Base-by-base conservation (phyloP, 2,113 vertebrate genomes). In the Bubalus kerabau region DNA sequence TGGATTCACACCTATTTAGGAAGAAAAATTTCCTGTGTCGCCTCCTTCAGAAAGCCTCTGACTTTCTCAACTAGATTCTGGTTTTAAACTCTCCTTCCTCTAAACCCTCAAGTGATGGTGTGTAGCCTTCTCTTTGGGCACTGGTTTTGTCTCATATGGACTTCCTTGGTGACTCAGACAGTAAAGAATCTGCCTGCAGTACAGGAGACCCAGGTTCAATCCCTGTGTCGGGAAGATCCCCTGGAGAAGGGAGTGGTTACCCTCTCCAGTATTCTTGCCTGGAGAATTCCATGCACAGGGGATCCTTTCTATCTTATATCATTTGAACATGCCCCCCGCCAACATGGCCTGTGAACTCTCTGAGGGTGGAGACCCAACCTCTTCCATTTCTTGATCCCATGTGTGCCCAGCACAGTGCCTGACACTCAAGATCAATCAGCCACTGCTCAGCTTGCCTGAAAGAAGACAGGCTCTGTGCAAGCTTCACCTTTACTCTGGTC, bases 351-450 rank as follows among this genome's bases (percentile, higher is more conserved):
- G 23, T 14, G 62, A 57, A 64, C 32, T 60, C 13, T 50, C 57
- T n/a, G 54, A 84, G 50, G 7, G 40, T 26, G 1, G 32, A 57
- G 12, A 52, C 5, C 11, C 24, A 0, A 23, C 23, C 67, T 67
- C 3, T 2, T 6, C 28, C 12, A 52, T 15, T 36, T 26, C 8
- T 8, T 6, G 3, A 23, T 64, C 26, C 40, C 2, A 3, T 0
- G 1, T 15, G n/a, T 5, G 6, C 46, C n/a, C 3, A 0, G 40
- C 4, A 4, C 59, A 3, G 6, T 1, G 43, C 16, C 52, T 36
- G 16, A 50, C 12, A 14, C 54, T 4, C 21, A 36, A 26, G 23
- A 2, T 14, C 46, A 14, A n/a, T 19, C 57, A 9, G 24, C 16
- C 50, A 7, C 0, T 16, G 12, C 67, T 13, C 5, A 4, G 16